Conservation (phyloP, 30 jellyfish, hydroid and myxozoan genomes). For the Pelagia noctiluca region DNA sequence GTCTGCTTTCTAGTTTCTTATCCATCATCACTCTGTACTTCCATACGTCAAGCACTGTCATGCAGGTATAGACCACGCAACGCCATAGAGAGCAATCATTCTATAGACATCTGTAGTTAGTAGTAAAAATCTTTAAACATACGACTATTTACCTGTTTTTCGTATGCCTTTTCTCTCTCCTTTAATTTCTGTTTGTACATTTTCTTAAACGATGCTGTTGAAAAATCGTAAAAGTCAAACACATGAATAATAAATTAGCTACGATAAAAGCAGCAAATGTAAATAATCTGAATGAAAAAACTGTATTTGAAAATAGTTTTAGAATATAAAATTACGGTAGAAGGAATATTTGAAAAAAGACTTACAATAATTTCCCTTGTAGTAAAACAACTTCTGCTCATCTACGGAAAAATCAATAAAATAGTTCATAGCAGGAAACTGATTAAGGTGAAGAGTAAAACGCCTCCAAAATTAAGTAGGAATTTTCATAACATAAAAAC, state of each 20-base stretch:
- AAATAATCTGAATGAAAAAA: too few relatives aligned
- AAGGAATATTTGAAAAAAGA: neutral
- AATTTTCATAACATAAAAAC: neutral
- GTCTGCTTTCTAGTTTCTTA: too few relatives aligned
- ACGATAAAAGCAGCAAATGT: too few relatives aligned
- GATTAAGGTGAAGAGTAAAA: too few relatives aligned
- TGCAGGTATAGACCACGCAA: too few relatives aligned
- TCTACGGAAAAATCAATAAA: conserved; percentile 30
- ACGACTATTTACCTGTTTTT: conserved; percentile 82
- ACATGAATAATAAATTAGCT: neutral
- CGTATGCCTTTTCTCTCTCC: conserved; percentile 96
- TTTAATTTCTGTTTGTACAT: conserved; percentile 93
- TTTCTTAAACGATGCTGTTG: conserved; percentile 92
- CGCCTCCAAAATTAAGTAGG: too few relatives aligned
- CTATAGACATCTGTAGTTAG: too few relatives aligned
- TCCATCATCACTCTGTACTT: too few relatives aligned
- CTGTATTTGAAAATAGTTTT: neutral
- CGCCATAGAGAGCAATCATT: too few relatives aligned
- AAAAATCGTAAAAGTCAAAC: neutral
- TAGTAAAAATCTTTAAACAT: too few relatives aligned
- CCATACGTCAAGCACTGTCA: too few relatives aligned
- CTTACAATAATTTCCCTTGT: conserved; percentile 96
- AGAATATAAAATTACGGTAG: neutral
- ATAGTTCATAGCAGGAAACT: too few relatives aligned
- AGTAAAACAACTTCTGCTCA: conserved; percentile 85